phyloP scores from a whole-genome alignment of 1,140 invertebrate species.

The Oryctes rhinoceros region DNA sequence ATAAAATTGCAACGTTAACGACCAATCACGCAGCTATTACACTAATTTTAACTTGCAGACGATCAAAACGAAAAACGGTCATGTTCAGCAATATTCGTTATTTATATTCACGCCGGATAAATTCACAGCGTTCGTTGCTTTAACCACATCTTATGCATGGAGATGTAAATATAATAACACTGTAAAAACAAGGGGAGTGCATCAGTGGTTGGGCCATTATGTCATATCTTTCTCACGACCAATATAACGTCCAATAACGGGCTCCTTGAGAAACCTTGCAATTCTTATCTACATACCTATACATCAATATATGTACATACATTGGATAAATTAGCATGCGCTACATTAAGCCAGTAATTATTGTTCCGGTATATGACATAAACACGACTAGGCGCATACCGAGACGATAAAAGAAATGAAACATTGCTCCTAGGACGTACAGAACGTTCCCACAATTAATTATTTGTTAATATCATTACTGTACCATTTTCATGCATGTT shows the following conservation, averaged over 20 bases:
- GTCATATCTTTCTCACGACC: slow-evolving; percentile 22
- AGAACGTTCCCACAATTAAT: slow-evolving; percentile 25
- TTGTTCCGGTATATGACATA: slow-evolving; percentile 26
- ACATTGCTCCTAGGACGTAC: not conserved
- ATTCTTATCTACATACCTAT: slow-evolving; percentile 2
- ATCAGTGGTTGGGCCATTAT: not conserved
- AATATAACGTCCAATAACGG: slow-evolving; percentile 15
- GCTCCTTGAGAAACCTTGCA: not conserved
- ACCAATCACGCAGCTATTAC: not conserved
- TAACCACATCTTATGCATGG: not conserved
- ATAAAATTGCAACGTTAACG: not conserved
- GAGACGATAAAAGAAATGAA: not conserved
- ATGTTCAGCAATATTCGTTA: not conserved
- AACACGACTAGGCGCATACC: not conserved
- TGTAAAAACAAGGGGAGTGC: not conserved
- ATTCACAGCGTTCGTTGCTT: not conserved
- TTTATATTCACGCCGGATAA: not conserved
- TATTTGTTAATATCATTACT: slow-evolving; percentile 31
- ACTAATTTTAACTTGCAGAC: not conserved
- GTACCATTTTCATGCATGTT: slow-evolving; percentile 13
- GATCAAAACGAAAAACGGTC: not conserved
- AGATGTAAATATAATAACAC: not conserved
- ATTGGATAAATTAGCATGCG: slow-evolving; percentile 13
- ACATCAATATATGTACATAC: not conserved
- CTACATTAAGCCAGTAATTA: not conserved